A percentile compares a stretch with the other conserved stretches of the same genome.
phyloP scores from a whole-genome alignment of 2,888 invertebrate species.

The Eristalinus sepulchralis region DNA sequence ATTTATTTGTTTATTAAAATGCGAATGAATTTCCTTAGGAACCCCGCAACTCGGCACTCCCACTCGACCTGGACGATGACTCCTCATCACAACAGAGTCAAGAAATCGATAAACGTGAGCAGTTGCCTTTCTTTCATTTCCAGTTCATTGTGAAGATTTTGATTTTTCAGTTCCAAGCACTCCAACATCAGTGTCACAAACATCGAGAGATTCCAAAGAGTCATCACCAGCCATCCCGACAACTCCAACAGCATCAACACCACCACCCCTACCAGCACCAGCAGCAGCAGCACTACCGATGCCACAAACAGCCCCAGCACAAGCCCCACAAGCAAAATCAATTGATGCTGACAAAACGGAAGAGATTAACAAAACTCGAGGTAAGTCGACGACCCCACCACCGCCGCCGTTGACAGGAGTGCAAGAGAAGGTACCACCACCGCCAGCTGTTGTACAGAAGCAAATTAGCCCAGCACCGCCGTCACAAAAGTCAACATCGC shows the following conservation, averaged over 20 bases:
- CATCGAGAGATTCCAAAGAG: slow-evolving; percentile 79
- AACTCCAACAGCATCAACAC: slow-evolving; percentile 56
- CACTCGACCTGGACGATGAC: slow-evolving; percentile 96
- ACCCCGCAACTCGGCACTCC: slow-evolving; percentile 94
- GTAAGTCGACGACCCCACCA: slow-evolving; percentile 53
- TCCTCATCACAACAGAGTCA: slow-evolving; percentile 91
- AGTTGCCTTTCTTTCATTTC: slow-evolving; percentile 11
- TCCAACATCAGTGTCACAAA: slow-evolving; percentile 79
- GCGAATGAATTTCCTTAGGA: slow-evolving; percentile 82
- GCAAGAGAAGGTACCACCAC: slow-evolving; percentile 66
- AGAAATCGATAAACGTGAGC: slow-evolving; percentile 88
- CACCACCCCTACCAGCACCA: slow-evolving; percentile 61
- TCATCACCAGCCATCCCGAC: slow-evolving; percentile 67
- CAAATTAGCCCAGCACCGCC: slow-evolving; percentile 63
- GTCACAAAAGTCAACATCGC: slow-evolving; percentile 63
- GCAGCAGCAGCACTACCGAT: slow-evolving; percentile 73
- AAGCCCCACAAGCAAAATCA: slow-evolving; percentile 74
- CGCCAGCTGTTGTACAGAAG: slow-evolving; percentile 72
- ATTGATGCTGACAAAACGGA: slow-evolving; percentile 77
- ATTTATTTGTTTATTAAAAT: slow-evolving; percentile 6
- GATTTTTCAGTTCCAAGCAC: slow-evolving; percentile 79
- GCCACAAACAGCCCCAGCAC: slow-evolving; percentile 29
- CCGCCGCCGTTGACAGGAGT: slow-evolving; percentile 47
- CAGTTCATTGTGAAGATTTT: slow-evolving; percentile 18
- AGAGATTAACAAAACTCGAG: slow-evolving; percentile 63